Percentiles rank a stretch among this genome's conserved stretches.
phyloP scores from a whole-genome alignment of 2,797 vertebrate genomes.

The Lerista edwardsae region DNA sequence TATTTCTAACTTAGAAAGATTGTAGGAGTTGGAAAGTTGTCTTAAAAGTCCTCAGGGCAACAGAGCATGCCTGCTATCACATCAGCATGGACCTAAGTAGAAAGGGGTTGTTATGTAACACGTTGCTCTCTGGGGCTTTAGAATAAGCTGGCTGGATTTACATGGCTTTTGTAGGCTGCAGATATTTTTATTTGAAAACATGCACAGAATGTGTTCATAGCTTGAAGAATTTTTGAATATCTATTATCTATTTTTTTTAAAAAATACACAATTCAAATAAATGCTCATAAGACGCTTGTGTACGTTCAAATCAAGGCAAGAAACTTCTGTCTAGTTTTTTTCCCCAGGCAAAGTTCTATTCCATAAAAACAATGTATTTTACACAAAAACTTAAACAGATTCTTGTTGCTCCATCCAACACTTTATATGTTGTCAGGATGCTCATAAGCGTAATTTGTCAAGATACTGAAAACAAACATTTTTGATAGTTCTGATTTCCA shows the following conservation, averaged over 20 bases:
- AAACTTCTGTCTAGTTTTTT: no score
- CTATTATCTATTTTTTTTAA: neutral
- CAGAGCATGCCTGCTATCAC: conserved; percentile 17
- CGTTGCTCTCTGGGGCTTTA: conserved; percentile 24
- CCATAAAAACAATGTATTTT: no score
- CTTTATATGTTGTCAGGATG: no score
- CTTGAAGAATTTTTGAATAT: neutral
- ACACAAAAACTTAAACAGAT: no score
- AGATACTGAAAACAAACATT: conserved; percentile 7
- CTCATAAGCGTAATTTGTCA: no score
- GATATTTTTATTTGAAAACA: conserved; percentile 12
- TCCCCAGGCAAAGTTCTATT: no score
- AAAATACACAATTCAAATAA: conserved; percentile 33
- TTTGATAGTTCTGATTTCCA: neutral
- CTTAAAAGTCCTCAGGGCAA: neutral
- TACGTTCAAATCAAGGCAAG: no score
- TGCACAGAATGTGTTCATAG: neutral
- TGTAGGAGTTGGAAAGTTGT: neutral
- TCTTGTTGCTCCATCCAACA: no score
- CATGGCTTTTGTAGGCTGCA: neutral
- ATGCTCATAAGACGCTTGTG: no score
- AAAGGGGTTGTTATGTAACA: conserved; percentile 27
- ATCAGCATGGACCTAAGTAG: neutral
- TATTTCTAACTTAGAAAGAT: conserved; percentile 25
- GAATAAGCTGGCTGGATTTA: conserved; percentile 15